phyloP scores from a whole-genome alignment of 2,113 vertebrate genomes.

The Pollimyrus isidori region DNA sequence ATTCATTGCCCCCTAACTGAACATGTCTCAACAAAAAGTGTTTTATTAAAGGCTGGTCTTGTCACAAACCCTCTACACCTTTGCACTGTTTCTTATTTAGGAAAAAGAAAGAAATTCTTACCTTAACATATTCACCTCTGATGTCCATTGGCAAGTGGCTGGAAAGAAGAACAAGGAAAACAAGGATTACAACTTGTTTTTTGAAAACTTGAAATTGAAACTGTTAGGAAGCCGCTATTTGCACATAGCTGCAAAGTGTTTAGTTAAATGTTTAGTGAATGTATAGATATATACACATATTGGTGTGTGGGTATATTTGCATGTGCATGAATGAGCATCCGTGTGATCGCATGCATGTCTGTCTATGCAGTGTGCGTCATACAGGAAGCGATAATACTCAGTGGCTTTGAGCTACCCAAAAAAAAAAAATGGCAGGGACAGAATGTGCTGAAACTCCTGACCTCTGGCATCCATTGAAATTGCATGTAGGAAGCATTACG shows the following conservation, averaged over 20 bases:
- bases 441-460: slow-evolving; percentile 32
- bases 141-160: slow-evolving; percentile 39
- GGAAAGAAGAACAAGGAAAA: slow-evolving; percentile 21
- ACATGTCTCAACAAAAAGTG: background rate
- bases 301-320: background rate
- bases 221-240: background rate
- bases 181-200: background rate
- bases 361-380: background rate
- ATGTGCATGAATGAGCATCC: background rate
- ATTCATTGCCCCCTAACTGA: background rate
- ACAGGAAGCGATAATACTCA: slow-evolving; percentile 9
- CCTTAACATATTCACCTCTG: slow-evolving; percentile 59
- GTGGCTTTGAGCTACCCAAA: slow-evolving; percentile 20
- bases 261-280: background rate
- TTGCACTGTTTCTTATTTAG: background rate
- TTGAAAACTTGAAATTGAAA: background rate
- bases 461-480: slow-evolving; percentile 22
- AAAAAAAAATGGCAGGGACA: slow-evolving; percentile 24
- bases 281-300: background rate
- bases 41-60: background rate
- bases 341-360: background rate
- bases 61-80: background rate
- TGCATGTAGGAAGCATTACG: slow-evolving; percentile 20
- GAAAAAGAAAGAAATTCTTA: slow-evolving; percentile 26
- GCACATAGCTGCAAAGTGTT: background rate